Conservation (phyloP, 2,113 vertebrate genomes). For the Athene cunicularia region DNA sequence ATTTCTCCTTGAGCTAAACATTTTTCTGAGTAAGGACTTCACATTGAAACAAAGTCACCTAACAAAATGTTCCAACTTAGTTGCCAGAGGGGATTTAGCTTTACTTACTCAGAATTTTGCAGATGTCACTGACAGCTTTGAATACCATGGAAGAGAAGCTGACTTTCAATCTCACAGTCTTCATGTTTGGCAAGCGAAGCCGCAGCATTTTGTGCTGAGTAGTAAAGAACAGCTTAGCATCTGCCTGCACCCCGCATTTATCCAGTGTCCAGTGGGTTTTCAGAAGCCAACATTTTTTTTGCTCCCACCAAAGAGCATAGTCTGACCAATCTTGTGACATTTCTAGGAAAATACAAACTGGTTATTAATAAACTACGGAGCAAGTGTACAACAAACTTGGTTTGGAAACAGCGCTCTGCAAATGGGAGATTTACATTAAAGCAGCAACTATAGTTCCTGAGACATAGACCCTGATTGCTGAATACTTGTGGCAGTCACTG, state of each 20-base stretch:
- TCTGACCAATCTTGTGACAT: constrained; percentile 93
- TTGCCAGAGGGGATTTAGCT: not conserved
- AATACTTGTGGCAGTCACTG: not conserved
- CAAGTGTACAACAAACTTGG: not conserved
- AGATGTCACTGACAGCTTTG: constrained; percentile 89
- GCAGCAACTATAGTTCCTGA: not conserved
- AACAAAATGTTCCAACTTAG: not conserved
- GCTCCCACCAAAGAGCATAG: constrained; percentile 96
- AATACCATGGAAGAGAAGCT: constrained; percentile 93
- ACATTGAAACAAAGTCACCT: not conserved
- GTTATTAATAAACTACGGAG: not conserved
- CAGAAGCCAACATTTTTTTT: constrained; percentile 92
- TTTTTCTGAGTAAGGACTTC: not conserved
- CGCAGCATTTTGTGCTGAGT: constrained; percentile 91
- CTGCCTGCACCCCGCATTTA: constrained; percentile 92
- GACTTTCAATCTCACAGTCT: constrained; percentile 85
- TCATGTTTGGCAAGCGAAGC: constrained; percentile 91
- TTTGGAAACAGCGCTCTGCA: not conserved
- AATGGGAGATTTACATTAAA: not conserved
- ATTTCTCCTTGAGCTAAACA: not conserved
- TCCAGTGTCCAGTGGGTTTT: constrained; percentile 98
- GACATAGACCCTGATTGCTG: not conserved
- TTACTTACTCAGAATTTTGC: constrained; percentile 90
- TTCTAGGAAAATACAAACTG: constrained; percentile 71
- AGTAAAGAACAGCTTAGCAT: constrained; percentile 91